A percentile compares a stretch with the other conserved stretches of the same genome.
Conservation (phyloP, 2,113 vertebrate species). For the Phycodurus eques region DNA sequence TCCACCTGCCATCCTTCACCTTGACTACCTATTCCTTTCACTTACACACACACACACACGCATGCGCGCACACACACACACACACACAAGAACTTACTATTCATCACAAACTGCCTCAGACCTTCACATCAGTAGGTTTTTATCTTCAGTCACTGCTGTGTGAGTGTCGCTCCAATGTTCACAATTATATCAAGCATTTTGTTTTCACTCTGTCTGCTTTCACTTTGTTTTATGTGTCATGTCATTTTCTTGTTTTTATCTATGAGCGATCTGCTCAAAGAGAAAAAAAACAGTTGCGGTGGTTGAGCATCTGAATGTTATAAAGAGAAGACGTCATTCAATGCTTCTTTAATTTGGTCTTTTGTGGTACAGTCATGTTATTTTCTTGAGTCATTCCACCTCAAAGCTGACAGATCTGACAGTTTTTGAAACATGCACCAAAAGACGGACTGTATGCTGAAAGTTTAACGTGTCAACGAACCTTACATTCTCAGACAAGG, state of each 20-base stretch:
- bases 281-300: not conserved
- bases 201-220: constrained; percentile 54
- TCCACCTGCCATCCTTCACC: constrained; percentile 6
- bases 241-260: constrained; percentile 48
- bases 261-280: constrained; percentile 35
- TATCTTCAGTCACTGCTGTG: constrained; percentile 39
- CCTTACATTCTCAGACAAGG: constrained; percentile 36
- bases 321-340: constrained; percentile 42
- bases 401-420: constrained; percentile 34
- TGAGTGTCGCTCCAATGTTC: constrained; percentile 56
- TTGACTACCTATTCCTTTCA: constrained; percentile 32
- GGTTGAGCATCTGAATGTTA: constrained; percentile 14
- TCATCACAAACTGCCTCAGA: constrained; percentile 44
- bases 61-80: constrained; percentile 22
- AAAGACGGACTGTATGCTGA: constrained; percentile 17
- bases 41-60: not conserved
- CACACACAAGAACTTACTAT: constrained; percentile 30
- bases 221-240: constrained; percentile 46
- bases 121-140: constrained; percentile 49
- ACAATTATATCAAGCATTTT: constrained; percentile 49
- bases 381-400: constrained; percentile 45
- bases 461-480: constrained; percentile 46
- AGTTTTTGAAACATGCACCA: constrained; percentile 30
- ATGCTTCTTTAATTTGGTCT: constrained; percentile 44
- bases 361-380: constrained; percentile 25